These are phyloP conservation scores for Beaufortia kweichowensis DNA, from an alignment of 2,113 vertebrate genomes.

Conservation along the genomic window DNA sequence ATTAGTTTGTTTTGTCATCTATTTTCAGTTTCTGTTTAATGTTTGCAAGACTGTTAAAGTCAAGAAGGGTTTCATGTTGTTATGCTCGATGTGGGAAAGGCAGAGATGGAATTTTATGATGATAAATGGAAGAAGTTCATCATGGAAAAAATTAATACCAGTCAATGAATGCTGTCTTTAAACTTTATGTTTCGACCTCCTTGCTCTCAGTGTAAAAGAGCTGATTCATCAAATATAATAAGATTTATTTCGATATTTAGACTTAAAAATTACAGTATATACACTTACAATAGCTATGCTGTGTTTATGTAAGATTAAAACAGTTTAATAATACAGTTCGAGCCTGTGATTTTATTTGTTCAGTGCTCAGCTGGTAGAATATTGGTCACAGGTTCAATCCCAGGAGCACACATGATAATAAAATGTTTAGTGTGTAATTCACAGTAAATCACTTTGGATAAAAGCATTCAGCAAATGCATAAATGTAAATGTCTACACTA, in stretches of 20 bases:
- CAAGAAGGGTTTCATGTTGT: not conserved
- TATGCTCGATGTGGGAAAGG: not conserved
- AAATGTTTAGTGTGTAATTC: too few species aligned
- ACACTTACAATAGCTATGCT: too few species aligned
- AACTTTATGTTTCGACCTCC: not conserved
- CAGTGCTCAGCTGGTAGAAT: too few species aligned
- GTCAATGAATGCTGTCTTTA: not conserved
- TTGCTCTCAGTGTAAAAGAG: not conserved
- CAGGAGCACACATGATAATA: too few species aligned
- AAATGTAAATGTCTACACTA: too few species aligned
- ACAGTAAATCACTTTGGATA: too few species aligned
- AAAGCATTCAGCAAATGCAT: too few species aligned
- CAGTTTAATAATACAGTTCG: too few species aligned
- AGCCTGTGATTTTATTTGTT: too few species aligned
- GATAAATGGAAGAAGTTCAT: not conserved
- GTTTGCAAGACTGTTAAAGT: not conserved
- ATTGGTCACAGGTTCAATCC: too few species aligned
- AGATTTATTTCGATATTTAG: too few species aligned
- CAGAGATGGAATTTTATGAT: constrained; percentile 5
- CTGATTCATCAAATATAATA: not conserved
- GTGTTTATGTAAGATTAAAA: too few species aligned
- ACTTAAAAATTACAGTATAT: not conserved
- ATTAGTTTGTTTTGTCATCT: not conserved
- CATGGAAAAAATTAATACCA: not conserved
- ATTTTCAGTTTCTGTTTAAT: not conserved